Evolutionary conservation across 1,140 invertebrate species (phyloP).

Genomic region (Drosophila bifasciata): DNA sequence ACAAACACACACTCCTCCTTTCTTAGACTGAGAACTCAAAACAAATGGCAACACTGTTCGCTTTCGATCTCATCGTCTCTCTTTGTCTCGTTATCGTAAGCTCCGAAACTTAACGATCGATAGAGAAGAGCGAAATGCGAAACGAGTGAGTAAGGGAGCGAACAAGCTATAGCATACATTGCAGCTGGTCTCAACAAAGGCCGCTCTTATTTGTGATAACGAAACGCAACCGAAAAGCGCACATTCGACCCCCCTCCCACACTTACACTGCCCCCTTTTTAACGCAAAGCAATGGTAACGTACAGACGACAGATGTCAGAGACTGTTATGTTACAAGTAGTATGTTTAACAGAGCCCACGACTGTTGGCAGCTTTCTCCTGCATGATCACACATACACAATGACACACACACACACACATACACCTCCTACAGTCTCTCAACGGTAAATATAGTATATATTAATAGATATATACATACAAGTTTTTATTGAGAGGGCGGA

Average conservation of each 20-base stretch:
- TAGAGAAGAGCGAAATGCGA: slow-evolving; percentile 2
- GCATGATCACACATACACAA: neutral
- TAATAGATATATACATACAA: slow-evolving; percentile 21
- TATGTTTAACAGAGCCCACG: no score
- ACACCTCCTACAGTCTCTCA: slow-evolving; percentile 5
- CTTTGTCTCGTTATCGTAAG: slow-evolving; percentile 1
- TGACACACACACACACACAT: slow-evolving; percentile 5
- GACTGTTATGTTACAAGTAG: no score
- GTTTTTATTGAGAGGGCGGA: slow-evolving; percentile 37
- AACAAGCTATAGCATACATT: slow-evolving; percentile 23
- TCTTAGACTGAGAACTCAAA: no score
- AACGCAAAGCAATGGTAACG: no score
- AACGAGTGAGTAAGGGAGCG: slow-evolving; percentile 3
- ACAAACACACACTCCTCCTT: no score
- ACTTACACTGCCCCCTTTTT: neutral
- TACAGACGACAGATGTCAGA: no score
- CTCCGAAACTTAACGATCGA: slow-evolving; percentile 8
- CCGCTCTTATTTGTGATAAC: slow-evolving; percentile 50
- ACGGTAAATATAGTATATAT: slow-evolving; percentile 22
- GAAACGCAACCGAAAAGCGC: slow-evolving; percentile 9
- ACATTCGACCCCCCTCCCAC: slow-evolving; percentile 17
- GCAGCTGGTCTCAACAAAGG: no score
- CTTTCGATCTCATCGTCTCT: slow-evolving; percentile 5
- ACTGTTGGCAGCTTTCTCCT: neutral
- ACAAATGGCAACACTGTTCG: no score